A percentile compares a stretch with the other conserved stretches of the same genome.
Evolutionary conservation across 2,888 invertebrate genomes (phyloP).

Genomic region (Dynastes maya): DNA sequence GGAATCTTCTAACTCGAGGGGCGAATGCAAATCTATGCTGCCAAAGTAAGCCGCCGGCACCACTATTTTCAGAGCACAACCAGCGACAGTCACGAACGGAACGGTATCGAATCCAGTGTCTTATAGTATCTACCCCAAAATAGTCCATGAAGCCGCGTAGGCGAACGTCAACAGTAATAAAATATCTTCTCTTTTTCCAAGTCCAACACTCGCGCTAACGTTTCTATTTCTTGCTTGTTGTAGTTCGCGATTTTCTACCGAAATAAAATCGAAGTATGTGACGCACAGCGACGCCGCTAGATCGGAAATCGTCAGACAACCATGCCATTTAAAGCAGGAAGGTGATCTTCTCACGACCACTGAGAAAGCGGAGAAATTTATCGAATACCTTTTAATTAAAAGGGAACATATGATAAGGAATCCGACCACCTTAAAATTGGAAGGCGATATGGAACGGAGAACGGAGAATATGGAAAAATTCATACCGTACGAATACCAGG

Average conservation of each 20-base stretch:
- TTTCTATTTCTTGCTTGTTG: constrained; percentile 28
- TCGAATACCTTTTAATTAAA: constrained; percentile 69
- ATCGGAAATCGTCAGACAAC: constrained; percentile 66
- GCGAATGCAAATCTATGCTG: constrained; percentile 61
- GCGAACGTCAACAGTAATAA: constrained; percentile 49
- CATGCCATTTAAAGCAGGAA: constrained; percentile 71
- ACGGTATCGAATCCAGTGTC: constrained; percentile 17
- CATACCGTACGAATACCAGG: constrained; percentile 69
- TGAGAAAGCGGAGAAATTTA: constrained; percentile 72
- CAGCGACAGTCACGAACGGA: constrained; percentile 59
- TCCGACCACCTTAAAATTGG: constrained; percentile 64
- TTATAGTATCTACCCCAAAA: constrained; percentile 13
- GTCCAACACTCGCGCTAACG: constrained; percentile 7
- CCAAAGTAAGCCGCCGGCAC: constrained; percentile 59
- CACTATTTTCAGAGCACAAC: constrained; percentile 52
- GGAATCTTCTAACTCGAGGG: constrained; percentile 59
- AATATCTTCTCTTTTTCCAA: background rate
- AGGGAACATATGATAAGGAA: constrained; percentile 69
- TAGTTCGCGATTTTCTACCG: constrained; percentile 59
- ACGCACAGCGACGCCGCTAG: constrained; percentile 65
- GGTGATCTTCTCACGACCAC: constrained; percentile 71
- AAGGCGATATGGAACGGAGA: constrained; percentile 69
- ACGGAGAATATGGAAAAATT: constrained; percentile 73
- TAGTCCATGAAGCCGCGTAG: constrained; percentile 28
- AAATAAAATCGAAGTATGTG: constrained; percentile 67